A percentile compares a stretch with the other conserved stretches of the same genome.
These are phyloP conservation scores for Eubasilissa regina DNA, from an alignment of 1,140 invertebrate species.

Conservation along the genomic window DNA sequence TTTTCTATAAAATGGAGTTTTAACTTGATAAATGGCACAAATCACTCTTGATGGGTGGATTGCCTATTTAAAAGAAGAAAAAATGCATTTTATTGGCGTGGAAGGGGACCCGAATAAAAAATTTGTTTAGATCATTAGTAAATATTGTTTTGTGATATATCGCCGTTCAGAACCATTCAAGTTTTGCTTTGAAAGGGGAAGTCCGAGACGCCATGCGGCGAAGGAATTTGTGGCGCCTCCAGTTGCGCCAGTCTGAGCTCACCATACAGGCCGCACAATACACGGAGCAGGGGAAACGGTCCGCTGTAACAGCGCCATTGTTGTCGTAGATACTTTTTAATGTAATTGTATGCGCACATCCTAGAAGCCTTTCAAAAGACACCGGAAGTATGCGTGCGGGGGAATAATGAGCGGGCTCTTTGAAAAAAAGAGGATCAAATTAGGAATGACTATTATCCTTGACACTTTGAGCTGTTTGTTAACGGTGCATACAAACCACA, in stretches of 20 bases:
- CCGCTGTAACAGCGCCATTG: slow-evolving; percentile 16
- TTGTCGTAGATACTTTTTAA: slow-evolving; percentile 5
- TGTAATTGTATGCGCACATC: slow-evolving; percentile 41
- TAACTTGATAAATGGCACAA: too few species aligned
- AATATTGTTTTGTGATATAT: slow-evolving; percentile 41
- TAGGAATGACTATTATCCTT: slow-evolving; percentile 47
- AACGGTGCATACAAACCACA: slow-evolving; percentile 40
- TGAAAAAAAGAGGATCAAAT: slow-evolving; percentile 42
- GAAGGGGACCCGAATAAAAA: not conserved
- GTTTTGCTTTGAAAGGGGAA: slow-evolving; percentile 17
- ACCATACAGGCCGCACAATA: not conserved
- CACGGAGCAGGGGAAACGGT: slow-evolving; percentile 18
- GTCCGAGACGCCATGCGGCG: slow-evolving; percentile 22
- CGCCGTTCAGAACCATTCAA: slow-evolving; percentile 20
- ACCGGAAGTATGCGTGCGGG: slow-evolving; percentile 57
- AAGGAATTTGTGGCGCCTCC: slow-evolving; percentile 38
- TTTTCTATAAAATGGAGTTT: too few species aligned
- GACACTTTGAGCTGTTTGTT: slow-evolving; percentile 47
- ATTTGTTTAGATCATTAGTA: slow-evolving; percentile 36
- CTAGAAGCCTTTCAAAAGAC: slow-evolving; percentile 45
- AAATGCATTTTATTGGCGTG: too few species aligned
- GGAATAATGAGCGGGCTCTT: slow-evolving; percentile 51
- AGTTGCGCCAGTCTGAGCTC: slow-evolving; percentile 11
- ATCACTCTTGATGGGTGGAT: too few species aligned
- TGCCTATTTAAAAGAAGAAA: too few species aligned